These are phyloP conservation scores for Drosophila differens DNA, from an alignment of 2,888 invertebrate species.

Conservation along the genomic window DNA sequence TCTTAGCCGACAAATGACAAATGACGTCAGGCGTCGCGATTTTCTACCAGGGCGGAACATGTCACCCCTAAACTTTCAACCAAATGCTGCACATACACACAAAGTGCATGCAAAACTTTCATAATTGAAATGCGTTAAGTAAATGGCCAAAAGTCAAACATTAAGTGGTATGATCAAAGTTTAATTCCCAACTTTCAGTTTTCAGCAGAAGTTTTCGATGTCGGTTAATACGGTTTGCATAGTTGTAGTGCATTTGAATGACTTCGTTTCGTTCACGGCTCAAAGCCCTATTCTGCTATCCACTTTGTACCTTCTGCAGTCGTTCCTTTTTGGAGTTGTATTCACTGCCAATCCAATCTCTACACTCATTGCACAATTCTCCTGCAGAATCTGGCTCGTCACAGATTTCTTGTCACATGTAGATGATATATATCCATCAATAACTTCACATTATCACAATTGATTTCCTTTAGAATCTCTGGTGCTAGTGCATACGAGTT, in stretches of 20 bases:
- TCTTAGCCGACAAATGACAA: conserved; percentile 67
- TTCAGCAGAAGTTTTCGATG: background rate
- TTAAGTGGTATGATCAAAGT: conserved; percentile 16
- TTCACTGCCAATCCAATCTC: background rate
- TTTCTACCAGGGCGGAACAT: conserved; percentile 34
- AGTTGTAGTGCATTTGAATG: background rate
- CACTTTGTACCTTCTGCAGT: background rate
- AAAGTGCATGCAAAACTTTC: conserved; percentile 18
- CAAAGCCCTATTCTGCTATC: background rate
- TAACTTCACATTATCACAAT: background rate
- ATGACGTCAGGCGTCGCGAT: conserved; percentile 62
- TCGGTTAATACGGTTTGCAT: background rate
- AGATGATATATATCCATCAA: background rate
- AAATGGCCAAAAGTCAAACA: conserved; percentile 33
- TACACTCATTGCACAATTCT: background rate
- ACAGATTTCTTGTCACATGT: background rate
- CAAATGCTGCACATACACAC: conserved; percentile 18
- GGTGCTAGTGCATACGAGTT: background rate
- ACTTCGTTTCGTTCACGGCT: background rate
- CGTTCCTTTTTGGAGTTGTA: background rate
- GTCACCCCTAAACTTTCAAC: conserved; percentile 44
- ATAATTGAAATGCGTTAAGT: conserved; percentile 40
- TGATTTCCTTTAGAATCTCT: background rate
- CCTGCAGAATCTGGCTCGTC: background rate
- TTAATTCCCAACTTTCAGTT: background rate